Evolutionary conservation across 2,113 vertebrate genomes (phyloP), one percentile per base, ranked within the genome.

Genomic region (Agapornis roseicollis): DNA sequence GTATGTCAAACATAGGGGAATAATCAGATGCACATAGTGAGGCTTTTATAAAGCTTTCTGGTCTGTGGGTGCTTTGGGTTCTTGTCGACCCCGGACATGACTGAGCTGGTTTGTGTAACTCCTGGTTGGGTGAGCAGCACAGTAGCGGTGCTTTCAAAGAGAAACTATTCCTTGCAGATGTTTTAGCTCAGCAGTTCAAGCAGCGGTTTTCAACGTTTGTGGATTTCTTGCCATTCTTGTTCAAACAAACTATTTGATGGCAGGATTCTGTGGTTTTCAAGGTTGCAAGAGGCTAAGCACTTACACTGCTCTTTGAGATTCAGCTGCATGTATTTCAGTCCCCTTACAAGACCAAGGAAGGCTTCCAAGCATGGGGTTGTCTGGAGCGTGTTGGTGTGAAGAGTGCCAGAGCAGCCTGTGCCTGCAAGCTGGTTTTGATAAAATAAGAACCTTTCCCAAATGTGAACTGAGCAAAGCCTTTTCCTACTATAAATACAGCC

Each of bases 211-310:
- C 80, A 66, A 7, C 55, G 15, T 86, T 93, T 93, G 76, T 44
- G 84, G 35, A 37, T 76, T 90, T 86, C 87, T 80, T 96, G 87
- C 89, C 80, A 68, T 94, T 85, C 92, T 82, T 66, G 29, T 64
- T 95, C 81, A 93, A 96, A 90, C 92, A 95, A 94, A 90, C 64
- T 14, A 24, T 79, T 92, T 64, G 81, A 70, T 91, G 82, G 91
- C 82, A 91, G 89, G 85, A 88, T 74, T 42, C 17, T 87, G 88
- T 84, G 82, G 80, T 74, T 77, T 92, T 73, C 44, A 56, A 81
- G 91, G 91, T 65, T 89, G 64, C 3, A 2, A 53, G 95, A 73
- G 71, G 47, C 82, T 29, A 47, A 87, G 77, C 82, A 46, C 60
- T 92, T 80, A 20, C 16, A 0, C 61, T 3, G 8, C 42, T 77